Conservation (phyloP, 2,113 vertebrate species). For the Gorilla gorilla region DNA sequence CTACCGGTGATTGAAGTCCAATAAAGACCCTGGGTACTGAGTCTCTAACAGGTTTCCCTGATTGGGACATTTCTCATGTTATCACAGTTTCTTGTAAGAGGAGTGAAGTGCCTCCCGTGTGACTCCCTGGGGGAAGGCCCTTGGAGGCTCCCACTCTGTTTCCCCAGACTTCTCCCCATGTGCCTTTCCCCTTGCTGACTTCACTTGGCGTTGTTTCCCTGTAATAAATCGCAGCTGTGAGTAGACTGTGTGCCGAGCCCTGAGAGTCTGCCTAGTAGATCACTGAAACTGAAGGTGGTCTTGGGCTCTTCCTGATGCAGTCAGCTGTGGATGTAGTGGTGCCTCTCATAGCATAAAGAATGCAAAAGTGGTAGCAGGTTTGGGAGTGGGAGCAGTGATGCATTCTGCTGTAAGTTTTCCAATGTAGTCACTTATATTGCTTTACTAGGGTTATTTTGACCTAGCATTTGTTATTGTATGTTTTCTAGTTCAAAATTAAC, state of each 20-base stretch:
- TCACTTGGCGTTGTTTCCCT: not conserved
- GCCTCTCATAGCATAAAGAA: not conserved
- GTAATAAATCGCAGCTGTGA: not conserved
- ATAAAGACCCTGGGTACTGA: not conserved
- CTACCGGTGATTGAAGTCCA: not conserved
- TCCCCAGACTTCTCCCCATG: not conserved
- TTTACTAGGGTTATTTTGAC: not conserved
- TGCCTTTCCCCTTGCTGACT: not conserved
- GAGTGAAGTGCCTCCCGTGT: not conserved
- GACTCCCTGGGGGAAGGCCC: not conserved
- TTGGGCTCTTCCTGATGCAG: not conserved
- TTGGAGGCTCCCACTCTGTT: not conserved
- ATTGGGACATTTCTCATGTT: too few species aligned
- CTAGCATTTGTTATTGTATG: not conserved
- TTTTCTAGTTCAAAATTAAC: conserved; percentile 7
- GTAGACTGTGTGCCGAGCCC: not conserved
- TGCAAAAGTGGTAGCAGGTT: not conserved
- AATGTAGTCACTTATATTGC: not conserved
- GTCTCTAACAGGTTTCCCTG: not conserved
- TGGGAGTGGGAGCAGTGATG: too few species aligned
- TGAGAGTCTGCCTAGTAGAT: not conserved
- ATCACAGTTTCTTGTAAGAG: too few species aligned
- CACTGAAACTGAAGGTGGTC: too few species aligned
- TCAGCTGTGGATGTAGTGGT: not conserved
- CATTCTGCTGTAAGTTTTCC: not conserved